Evolutionary conservation across 2,797 vertebrate species (phyloP).

Genomic region (Rhadinocentrus ornatus): DNA sequence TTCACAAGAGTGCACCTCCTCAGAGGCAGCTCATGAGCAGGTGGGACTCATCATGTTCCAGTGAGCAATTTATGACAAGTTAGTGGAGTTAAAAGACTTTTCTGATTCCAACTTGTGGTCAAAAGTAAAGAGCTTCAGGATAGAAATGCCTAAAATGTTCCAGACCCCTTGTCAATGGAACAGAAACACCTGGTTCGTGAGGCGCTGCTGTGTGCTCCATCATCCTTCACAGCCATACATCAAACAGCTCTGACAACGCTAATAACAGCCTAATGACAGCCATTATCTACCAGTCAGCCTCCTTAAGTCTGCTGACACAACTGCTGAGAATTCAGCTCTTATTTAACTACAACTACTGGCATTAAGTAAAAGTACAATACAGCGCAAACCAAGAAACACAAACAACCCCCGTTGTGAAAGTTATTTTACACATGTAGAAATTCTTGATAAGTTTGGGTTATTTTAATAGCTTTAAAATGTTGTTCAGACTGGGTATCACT

Average conservation of each 20-base stretch:
- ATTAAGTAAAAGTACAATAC: background rate
- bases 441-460: background rate
- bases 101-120: background rate
- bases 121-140: conserved; percentile 16
- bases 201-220: conserved; percentile 27
- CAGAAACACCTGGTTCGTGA: conserved; percentile 41
- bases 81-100: conserved; percentile 1
- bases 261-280: conserved; percentile 66
- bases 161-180: background rate
- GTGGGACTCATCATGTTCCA: background rate
- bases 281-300: conserved; percentile 54
- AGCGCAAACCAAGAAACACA: background rate
- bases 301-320: conserved; percentile 53
- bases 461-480: background rate
- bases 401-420: background rate
- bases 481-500: background rate
- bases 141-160: conserved; percentile 5
- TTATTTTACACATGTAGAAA: background rate
- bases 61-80: conserved; percentile 13
- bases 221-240: conserved; percentile 47
- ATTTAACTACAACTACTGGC: conserved; percentile 13
- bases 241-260: conserved; percentile 56
- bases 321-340: conserved; percentile 18
- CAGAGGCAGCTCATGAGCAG: conserved; percentile 3
- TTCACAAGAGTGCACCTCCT: conserved; percentile 1